Conservation (phyloP, 2,888 invertebrate species). For the Hyles lineata region DNA sequence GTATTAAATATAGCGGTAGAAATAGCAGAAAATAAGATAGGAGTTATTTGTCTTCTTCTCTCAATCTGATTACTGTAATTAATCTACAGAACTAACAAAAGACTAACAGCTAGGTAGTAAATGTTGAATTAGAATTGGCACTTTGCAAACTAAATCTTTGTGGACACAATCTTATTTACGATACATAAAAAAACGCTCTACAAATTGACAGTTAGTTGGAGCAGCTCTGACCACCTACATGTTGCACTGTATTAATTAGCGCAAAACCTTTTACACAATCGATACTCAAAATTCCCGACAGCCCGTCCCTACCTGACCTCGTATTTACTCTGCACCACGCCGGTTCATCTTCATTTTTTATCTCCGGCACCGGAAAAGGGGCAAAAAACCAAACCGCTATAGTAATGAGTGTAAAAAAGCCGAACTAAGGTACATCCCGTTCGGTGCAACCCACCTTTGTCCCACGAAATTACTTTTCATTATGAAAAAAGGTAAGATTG, state of each 20-base stretch:
- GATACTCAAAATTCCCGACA: constrained; percentile 20
- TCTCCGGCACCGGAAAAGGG: constrained; percentile 81
- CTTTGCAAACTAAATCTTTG: too few relatives aligned
- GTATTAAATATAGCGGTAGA: too few relatives aligned
- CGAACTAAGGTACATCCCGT: constrained; percentile 23
- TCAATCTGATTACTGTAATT: background rate
- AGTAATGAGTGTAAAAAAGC: constrained; percentile 82
- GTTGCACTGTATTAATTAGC: too few relatives aligned
- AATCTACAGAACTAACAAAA: background rate
- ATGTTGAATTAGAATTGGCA: too few relatives aligned
- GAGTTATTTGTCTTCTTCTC: too few relatives aligned
- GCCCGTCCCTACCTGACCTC: constrained; percentile 65
- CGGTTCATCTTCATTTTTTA: constrained; percentile 85
- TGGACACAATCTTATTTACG: too few relatives aligned
- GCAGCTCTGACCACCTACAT: too few relatives aligned
- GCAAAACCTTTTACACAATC: constrained; percentile 11
- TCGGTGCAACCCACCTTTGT: constrained; percentile 23
- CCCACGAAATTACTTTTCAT: constrained; percentile 15
- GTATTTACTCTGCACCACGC: constrained; percentile 84
- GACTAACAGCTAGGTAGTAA: too few relatives aligned
- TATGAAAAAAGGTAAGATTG: constrained; percentile 20
- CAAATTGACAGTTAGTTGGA: too few relatives aligned
- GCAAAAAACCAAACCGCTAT: constrained; percentile 80
- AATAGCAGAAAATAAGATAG: too few relatives aligned
- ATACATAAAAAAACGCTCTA: too few relatives aligned